phyloP scores from a whole-genome alignment of 2,113 vertebrate species.

The Lontra canadensis region DNA sequence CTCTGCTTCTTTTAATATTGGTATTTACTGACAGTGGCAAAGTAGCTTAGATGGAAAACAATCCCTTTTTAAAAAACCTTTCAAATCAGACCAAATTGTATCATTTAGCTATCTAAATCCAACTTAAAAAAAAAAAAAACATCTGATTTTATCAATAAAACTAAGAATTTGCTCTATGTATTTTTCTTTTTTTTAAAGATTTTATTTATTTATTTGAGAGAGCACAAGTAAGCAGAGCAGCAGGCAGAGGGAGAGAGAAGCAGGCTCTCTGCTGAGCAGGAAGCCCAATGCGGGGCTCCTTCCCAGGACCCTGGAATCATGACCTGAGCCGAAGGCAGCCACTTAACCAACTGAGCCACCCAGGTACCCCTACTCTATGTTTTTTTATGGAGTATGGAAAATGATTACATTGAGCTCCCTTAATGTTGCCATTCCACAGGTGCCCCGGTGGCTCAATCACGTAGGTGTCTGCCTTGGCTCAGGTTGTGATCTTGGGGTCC shows the following conservation, averaged over 20 bases:
- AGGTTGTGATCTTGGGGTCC: background rate
- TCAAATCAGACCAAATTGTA: background rate
- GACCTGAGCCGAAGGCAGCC: no score
- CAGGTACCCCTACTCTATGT: no score
- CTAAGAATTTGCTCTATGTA: background rate
- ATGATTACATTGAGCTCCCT: background rate
- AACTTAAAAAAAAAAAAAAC: background rate
- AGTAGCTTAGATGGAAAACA: background rate
- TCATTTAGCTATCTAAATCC: slow-evolving; percentile 19
- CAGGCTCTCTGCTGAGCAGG: no score
- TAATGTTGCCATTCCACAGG: background rate
- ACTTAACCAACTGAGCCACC: no score
- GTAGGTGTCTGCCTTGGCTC: background rate
- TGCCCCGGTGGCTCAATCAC: background rate
- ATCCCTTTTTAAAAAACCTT: background rate
- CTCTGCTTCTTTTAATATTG: background rate
- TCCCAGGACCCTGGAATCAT: no score
- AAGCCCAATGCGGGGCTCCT: no score
- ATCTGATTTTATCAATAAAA: background rate
- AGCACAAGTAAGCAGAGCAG: no score
- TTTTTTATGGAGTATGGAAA: background rate
- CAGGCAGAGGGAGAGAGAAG: no score
- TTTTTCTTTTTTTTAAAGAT: no score
- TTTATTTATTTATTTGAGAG: no score
- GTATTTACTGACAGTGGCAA: background rate